Conservation (phyloP, 1,140 invertebrate genomes). For the honey bee (Apis mellifera) region Amel_HAv3.1 CM009934.2:10339001-10339500, state of each 20-base stretch:
- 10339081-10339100: slow-evolving; percentile 77
- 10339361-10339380: slow-evolving; percentile 3
- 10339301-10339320: slow-evolving; percentile 1
- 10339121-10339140: slow-evolving; percentile 59
- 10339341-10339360: slow-evolving; percentile 28
- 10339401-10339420: slow-evolving; percentile 26
- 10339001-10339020: neutral
- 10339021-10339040: slow-evolving; percentile 5
- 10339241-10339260: no score
- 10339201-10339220: no score
- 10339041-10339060: slow-evolving; percentile 80
- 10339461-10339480: neutral
- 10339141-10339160: slow-evolving; percentile 46
- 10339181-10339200: neutral
- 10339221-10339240: no score
- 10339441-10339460: neutral
- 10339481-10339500: neutral
- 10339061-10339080: slow-evolving; percentile 81
- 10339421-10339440: neutral
- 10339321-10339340: slow-evolving; percentile 29
- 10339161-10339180: neutral
- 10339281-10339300: slow-evolving; percentile 24
- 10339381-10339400: slow-evolving; percentile 7
- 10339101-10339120: slow-evolving; percentile 68
- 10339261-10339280: slow-evolving; percentile 12